Evolutionary conservation across 2,113 vertebrate genomes (phyloP).

Genomic region (Gobio gobio): DNA sequence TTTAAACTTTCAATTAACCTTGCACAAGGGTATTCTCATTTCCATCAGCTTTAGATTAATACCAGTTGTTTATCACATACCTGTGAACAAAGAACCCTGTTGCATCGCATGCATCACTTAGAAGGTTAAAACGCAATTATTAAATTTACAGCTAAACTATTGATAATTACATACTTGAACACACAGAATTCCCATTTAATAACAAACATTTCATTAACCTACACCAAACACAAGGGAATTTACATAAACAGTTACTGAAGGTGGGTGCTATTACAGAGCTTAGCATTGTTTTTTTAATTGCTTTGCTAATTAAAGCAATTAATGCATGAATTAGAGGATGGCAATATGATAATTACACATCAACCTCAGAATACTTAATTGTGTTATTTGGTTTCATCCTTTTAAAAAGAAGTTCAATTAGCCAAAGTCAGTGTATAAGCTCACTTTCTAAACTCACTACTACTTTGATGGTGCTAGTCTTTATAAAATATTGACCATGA

Average conservation of each 20-base stretch:
- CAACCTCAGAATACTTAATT: slow-evolving; percentile 74
- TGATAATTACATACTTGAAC: slow-evolving; percentile 79
- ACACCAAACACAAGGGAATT: slow-evolving; percentile 74
- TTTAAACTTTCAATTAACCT: slow-evolving; percentile 57
- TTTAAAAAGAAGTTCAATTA: slow-evolving; percentile 62
- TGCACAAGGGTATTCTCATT: slow-evolving; percentile 49
- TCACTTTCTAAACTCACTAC: not conserved
- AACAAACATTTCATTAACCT: slow-evolving; percentile 77
- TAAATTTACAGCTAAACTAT: slow-evolving; percentile 79
- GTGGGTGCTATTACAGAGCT: slow-evolving; percentile 70
- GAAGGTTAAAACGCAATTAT: slow-evolving; percentile 53
- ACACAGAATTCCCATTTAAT: slow-evolving; percentile 79
- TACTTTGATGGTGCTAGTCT: not conserved
- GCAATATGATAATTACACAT: slow-evolving; percentile 77
- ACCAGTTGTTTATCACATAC: slow-evolving; percentile 55
- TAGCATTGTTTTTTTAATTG: slow-evolving; percentile 79
- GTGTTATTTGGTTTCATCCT: slow-evolving; percentile 32
- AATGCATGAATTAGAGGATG: slow-evolving; percentile 74
- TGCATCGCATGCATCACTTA: slow-evolving; percentile 44
- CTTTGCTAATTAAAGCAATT: slow-evolving; percentile 81
- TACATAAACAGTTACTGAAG: slow-evolving; percentile 60
- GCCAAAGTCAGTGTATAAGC: slow-evolving; percentile 69
- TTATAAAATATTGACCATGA: not conserved
- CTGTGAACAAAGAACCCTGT: slow-evolving; percentile 48
- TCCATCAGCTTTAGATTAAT: slow-evolving; percentile 57